Base-by-base conservation (phyloP, 2,113 vertebrate species). In the Stercorarius parasiticus region DNA sequence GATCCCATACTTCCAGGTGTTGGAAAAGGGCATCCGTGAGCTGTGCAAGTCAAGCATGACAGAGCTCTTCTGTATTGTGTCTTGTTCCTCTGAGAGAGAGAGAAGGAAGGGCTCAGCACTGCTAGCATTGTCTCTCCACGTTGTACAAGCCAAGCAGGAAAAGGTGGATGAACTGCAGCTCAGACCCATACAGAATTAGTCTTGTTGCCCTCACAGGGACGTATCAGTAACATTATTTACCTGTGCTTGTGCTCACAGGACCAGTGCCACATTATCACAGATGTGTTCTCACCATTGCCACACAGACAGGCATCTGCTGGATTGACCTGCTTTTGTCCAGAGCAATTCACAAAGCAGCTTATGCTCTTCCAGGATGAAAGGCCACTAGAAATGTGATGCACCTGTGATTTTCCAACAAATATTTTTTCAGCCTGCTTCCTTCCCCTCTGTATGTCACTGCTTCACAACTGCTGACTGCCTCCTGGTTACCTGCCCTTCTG, bases 1-100 rank as follows among this genome's bases (percentile, higher is more conserved):
- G 67, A 98, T 95, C 55, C 65, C 71, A 64, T 98, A 98, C 86
- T 98, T 98, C 72, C 98, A 85, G 5, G 93, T 49, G 26, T 93
- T 91, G 38, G 98, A 82, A 82, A 98, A 96, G 0, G 97, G 96
- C 85, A 98, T 96, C 64, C 38, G 93, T 56, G 97, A 59, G 49
- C n/a, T 83, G 30, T 56, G 27, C n/a, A 87, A 29, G n/a, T 18
- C 2, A 6, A 82, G 32, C 27, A 62, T 4, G 25, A 42, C 42
- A 58, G 65, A 84, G 10, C 25, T 73, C 36, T 47, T 53, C 29
- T 47, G 56, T 38, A 23, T 53, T 30, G 30, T 47, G 42, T 45
- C 73, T 52, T 66, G 17, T 18, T 45, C 25, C 49, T 58, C 27
- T 20, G 34, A 62, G 36, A 84, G 45, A 65, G 49, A 66, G 64